phyloP scores from a whole-genome alignment of 2,888 invertebrate species.

The Agrochola litura region DNA sequence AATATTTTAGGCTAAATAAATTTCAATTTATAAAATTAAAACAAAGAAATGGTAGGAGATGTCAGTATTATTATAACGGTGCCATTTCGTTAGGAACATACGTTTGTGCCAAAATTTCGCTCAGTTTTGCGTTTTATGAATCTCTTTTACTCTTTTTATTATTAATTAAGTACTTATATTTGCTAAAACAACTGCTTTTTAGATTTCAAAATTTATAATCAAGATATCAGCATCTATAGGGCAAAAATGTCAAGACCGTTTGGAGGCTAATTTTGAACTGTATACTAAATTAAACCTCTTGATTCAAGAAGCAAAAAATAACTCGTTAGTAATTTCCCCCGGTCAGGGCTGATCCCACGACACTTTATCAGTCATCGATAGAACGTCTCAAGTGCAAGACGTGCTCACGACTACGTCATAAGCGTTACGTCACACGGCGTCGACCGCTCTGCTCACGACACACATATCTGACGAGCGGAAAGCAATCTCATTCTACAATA shows the following conservation, averaged over 20 bases:
- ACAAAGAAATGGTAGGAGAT: slow-evolving; percentile 60
- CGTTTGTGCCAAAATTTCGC: slow-evolving; percentile 74
- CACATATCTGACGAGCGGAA: slow-evolving; percentile 86
- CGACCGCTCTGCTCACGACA: slow-evolving; percentile 78
- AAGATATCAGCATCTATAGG: background rate
- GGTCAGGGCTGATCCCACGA: slow-evolving; percentile 39
- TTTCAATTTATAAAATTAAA: slow-evolving; percentile 37
- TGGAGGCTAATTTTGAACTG: background rate
- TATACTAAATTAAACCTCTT: background rate
- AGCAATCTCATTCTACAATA: slow-evolving; percentile 86
- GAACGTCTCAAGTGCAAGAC: slow-evolving; percentile 15
- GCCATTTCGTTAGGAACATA: slow-evolving; percentile 71
- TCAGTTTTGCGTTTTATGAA: slow-evolving; percentile 57
- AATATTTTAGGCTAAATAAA: slow-evolving; percentile 37
- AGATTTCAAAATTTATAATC: slow-evolving; percentile 10
- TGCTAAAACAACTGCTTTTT: slow-evolving; percentile 25
- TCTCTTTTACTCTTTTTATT: slow-evolving; percentile 17
- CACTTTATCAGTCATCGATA: slow-evolving; percentile 15
- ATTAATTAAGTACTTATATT: slow-evolving; percentile 35
- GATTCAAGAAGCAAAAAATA: slow-evolving; percentile 5
- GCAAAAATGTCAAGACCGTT: background rate
- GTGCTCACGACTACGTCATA: slow-evolving; percentile 38
- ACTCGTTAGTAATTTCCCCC: background rate
- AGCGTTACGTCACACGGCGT: slow-evolving; percentile 76
- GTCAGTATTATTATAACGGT: slow-evolving; percentile 72